Evolutionary conservation across 2,888 invertebrate species (phyloP).

Genomic region (Dynastes tityus): DNA sequence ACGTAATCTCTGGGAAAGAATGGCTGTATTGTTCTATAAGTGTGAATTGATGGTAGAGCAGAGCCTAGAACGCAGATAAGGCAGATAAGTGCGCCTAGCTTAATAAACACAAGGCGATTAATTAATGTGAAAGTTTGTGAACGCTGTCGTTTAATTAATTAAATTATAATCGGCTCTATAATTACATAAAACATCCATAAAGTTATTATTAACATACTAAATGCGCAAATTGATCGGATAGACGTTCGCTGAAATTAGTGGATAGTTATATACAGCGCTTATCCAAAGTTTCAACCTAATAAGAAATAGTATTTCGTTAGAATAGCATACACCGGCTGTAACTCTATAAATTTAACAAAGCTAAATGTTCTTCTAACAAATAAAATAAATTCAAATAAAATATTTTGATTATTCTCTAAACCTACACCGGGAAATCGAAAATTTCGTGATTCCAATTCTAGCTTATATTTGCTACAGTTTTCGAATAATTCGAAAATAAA

Average conservation of each 20-base stretch:
- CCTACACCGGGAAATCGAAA: no score
- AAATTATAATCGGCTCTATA: slow-evolving; percentile 49
- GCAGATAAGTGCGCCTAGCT: background rate
- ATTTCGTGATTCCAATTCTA: no score
- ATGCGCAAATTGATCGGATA: background rate
- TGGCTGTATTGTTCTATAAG: background rate
- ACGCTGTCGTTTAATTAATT: slow-evolving; percentile 51
- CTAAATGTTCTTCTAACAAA: no score
- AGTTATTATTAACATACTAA: slow-evolving; percentile 11
- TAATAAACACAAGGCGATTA: slow-evolving; percentile 15
- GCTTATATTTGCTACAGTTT: no score
- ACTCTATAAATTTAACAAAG: no score
- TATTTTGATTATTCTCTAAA: no score
- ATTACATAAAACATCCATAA: slow-evolving; percentile 48
- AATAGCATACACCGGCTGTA: no score
- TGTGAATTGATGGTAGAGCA: background rate
- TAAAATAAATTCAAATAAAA: no score
- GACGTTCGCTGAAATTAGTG: background rate
- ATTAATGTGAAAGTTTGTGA: slow-evolving; percentile 50
- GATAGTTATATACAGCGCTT: background rate
- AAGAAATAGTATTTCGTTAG: no score
- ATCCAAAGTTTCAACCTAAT: background rate
- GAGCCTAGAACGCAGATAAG: background rate
- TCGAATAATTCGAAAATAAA: no score
- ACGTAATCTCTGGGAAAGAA: background rate